These are phyloP conservation scores for Tachysurus fulvidraco DNA, from an alignment of 2,113 vertebrate species.

Conservation along the genomic window DNA sequence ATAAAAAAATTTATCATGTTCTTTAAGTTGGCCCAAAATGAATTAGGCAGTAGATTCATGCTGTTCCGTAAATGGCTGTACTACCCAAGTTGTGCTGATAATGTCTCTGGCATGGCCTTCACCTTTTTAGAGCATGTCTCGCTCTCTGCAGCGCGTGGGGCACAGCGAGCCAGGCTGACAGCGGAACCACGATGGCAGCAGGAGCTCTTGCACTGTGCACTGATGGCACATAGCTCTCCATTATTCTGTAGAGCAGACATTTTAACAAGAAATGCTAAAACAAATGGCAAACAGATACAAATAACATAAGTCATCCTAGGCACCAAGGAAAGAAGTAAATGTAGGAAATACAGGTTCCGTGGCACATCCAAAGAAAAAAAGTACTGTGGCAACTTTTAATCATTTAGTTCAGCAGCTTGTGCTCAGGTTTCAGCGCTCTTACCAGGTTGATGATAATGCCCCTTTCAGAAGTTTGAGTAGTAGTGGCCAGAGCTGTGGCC, in stretches of 20 bases:
- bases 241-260: slow-evolving; percentile 56
- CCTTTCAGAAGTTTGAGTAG: neutral
- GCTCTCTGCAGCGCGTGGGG: slow-evolving; percentile 61
- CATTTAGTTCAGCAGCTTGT: neutral
- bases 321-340: neutral
- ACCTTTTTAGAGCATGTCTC: slow-evolving; percentile 73
- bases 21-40: neutral
- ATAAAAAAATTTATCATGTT: neutral
- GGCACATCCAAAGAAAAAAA: neutral
- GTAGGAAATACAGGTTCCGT: neutral
- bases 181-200: slow-evolving; percentile 60
- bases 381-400: neutral
- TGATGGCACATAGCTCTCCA: slow-evolving; percentile 75
- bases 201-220: slow-evolving; percentile 73
- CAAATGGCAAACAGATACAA: neutral
- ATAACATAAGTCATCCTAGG: too few relatives aligned
- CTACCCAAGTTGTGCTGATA: neutral
- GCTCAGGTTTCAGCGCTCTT: neutral
- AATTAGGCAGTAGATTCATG: neutral
- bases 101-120: neutral
- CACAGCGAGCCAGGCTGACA: slow-evolving; percentile 72
- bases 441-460: slow-evolving; percentile 41
- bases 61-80: neutral
- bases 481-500: slow-evolving; percentile 10
- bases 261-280: neutral